Percentiles rank a stretch among this genome's conserved stretches.
Evolutionary conservation across 2,113 vertebrate species (phyloP).

Genomic region (Gnathonemus longibarbis): DNA sequence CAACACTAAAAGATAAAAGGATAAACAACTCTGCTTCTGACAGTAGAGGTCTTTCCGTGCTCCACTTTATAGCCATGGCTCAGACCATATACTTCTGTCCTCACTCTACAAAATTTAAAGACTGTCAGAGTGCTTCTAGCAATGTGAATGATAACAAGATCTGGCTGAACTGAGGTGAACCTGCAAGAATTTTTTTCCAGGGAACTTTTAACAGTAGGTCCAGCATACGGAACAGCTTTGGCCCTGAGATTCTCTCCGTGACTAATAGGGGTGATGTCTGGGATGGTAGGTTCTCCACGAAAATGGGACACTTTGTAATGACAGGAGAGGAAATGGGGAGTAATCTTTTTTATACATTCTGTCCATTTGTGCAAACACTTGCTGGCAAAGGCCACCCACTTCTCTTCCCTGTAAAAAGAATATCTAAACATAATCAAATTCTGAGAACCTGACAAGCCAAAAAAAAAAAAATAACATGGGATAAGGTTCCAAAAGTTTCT

Average conservation of each 20-base stretch:
- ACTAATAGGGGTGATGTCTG: constrained; percentile 15
- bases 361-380: constrained; percentile 19
- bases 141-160: constrained; percentile 18
- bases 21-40: constrained; percentile 19
- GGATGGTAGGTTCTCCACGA: constrained; percentile 11
- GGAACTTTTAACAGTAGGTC: not conserved
- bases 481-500: not conserved
- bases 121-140: constrained; percentile 10
- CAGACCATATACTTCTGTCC: constrained; percentile 15
- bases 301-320: constrained; percentile 21
- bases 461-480: not conserved
- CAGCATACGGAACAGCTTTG: not conserved
- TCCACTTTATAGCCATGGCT: constrained; percentile 10
- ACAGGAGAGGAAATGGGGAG: constrained; percentile 16
- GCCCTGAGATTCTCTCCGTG: not conserved
- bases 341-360: constrained; percentile 23
- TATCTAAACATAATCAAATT: constrained; percentile 25
- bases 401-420: constrained; percentile 2
- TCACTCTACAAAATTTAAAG: constrained; percentile 16
- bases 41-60: not conserved
- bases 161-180: not conserved
- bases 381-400: constrained; percentile 14
- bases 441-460: not conserved
- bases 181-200: not conserved
- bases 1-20: constrained; percentile 10